Evolutionary conservation across 1,140 invertebrate species (phyloP).

Genomic region (Yoshiicerus persimilis): DNA sequence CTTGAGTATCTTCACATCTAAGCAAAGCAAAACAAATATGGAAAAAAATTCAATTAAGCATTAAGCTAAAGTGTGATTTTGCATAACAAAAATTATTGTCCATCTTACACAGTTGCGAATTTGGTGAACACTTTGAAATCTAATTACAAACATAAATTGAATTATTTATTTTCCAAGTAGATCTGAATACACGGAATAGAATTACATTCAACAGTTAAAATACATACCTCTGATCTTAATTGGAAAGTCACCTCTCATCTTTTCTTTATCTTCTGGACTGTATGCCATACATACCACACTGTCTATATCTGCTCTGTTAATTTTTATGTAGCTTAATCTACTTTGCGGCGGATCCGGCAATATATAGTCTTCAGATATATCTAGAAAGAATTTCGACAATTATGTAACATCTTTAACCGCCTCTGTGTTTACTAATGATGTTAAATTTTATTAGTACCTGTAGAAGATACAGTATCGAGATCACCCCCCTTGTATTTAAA

Average conservation of each 20-base stretch:
- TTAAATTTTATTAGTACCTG: not conserved
- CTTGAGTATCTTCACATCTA: not conserved
- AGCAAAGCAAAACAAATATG: not conserved
- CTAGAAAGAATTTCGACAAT: not conserved
- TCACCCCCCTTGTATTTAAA: not conserved
- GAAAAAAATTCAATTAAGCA: not conserved
- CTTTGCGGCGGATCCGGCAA: not conserved
- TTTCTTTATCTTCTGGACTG: not conserved
- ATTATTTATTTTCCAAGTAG: not conserved
- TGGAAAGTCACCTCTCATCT: not conserved
- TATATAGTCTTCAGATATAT: not conserved
- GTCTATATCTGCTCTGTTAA: not conserved
- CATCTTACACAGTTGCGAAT: not conserved
- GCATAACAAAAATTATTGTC: not conserved
- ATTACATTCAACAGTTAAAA: too few relatives aligned
- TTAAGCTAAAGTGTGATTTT: not conserved
- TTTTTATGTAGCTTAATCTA: not conserved
- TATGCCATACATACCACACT: not conserved
- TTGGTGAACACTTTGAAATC: not conserved
- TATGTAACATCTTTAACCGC: not conserved
- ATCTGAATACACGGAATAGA: not conserved
- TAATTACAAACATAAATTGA: not conserved
- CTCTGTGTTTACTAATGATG: not conserved
- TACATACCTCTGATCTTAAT: not conserved
- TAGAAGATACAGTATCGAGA: not conserved